Evolutionary conservation across 2,797 vertebrate species (phyloP).

Genomic region (Hyperoplus immaculatus): DNA sequence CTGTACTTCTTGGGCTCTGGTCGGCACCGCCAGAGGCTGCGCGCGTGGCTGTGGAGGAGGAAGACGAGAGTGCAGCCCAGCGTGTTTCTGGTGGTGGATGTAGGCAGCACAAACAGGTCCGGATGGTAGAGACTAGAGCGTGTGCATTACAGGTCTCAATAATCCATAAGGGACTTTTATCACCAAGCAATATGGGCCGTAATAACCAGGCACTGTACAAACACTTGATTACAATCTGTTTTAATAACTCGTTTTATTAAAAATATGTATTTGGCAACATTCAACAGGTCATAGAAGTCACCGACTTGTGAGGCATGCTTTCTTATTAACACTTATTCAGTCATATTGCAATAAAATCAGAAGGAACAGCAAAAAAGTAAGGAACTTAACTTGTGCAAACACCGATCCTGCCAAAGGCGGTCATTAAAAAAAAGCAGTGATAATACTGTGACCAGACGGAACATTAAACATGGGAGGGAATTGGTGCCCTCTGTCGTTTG

Average conservation of each 20-base stretch:
- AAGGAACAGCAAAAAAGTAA: not conserved
- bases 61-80: slow-evolving; percentile 40
- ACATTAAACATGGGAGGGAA: slow-evolving; percentile 32
- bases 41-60: slow-evolving; percentile 46
- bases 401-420: not conserved
- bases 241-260: slow-evolving; percentile 41
- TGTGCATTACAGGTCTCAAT: not conserved
- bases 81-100: slow-evolving; percentile 31
- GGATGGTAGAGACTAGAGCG: not conserved
- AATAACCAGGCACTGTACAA: not conserved
- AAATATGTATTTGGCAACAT: slow-evolving; percentile 16
- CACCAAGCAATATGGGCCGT: not conserved
- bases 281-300: slow-evolving; percentile 27
- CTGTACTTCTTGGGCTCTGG: slow-evolving; percentile 69
- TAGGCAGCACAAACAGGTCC: not conserved
- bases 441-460: slow-evolving; percentile 10
- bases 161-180: not conserved
- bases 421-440: not conserved
- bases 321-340: not conserved
- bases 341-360: not conserved
- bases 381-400: not conserved
- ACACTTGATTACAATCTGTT: not conserved
- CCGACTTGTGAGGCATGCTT: not conserved
- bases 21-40: slow-evolving; percentile 38
- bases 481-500: slow-evolving; percentile 64